A percentile compares a stretch with the other conserved stretches of the same genome.
Conservation (phyloP, 2,888 invertebrate species). For the Spisula solida region DNA sequence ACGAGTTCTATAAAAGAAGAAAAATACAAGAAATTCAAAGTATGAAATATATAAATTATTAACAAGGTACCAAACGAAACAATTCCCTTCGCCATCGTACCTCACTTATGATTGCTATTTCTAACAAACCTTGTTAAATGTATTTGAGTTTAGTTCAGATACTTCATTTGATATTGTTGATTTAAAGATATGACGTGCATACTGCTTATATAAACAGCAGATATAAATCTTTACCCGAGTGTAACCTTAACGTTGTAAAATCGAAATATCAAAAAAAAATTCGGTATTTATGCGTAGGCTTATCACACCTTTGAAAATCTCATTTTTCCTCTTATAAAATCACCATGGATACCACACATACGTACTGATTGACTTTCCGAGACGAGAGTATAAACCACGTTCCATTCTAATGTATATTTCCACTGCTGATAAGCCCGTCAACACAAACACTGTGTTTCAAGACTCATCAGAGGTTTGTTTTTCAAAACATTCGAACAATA, state of each 20-base stretch:
- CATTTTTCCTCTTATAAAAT: neutral
- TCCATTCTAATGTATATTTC: neutral
- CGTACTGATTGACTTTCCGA: slow-evolving; percentile 38
- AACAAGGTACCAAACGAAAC: too few relatives aligned
- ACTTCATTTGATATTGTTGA: too few relatives aligned
- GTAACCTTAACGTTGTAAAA: neutral
- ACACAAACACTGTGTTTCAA: neutral
- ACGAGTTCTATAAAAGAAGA: too few relatives aligned
- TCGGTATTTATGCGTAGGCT: slow-evolving; percentile 1
- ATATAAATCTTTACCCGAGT: neutral
- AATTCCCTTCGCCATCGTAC: too few relatives aligned
- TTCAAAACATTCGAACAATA: too few relatives aligned
- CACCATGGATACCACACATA: slow-evolving; percentile 34
- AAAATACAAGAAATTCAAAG: too few relatives aligned
- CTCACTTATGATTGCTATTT: too few relatives aligned
- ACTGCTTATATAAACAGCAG: too few relatives aligned
- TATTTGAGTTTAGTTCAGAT: too few relatives aligned
- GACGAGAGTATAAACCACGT: neutral
- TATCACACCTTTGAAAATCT: slow-evolving; percentile 8
- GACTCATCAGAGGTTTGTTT: neutral
- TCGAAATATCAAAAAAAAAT: neutral
- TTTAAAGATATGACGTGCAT: too few relatives aligned
- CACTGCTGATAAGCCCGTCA: neutral
- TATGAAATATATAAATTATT: too few relatives aligned
- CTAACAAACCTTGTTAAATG: too few relatives aligned